phyloP scores from a whole-genome alignment of 2,113 vertebrate genomes.

The Scomber japonicus region DNA sequence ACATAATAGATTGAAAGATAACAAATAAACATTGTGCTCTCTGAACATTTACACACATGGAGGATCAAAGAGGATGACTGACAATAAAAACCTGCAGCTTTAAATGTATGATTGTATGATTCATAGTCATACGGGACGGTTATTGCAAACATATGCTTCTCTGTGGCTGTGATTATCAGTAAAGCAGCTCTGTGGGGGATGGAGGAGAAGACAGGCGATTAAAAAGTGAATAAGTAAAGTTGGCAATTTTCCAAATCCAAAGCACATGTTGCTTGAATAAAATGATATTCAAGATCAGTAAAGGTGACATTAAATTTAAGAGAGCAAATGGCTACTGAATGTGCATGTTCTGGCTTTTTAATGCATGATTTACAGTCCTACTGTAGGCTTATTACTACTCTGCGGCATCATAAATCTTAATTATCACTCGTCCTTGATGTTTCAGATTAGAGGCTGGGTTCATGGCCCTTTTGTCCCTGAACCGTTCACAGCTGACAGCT shows the following conservation, averaged over 20 bases:
- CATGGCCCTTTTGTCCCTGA: conserved; percentile 26
- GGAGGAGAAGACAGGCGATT: conserved; percentile 34
- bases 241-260: conserved; percentile 39
- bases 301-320: conserved; percentile 39
- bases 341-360: not conserved
- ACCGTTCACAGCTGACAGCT: conserved; percentile 27
- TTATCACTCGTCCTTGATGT: conserved; percentile 53
- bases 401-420: conserved; percentile 54
- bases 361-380: conserved; percentile 39
- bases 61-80: conserved; percentile 31
- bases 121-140: conserved; percentile 37
- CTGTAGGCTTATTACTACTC: conserved; percentile 20
- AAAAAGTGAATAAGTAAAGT: conserved; percentile 47
- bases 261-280: conserved; percentile 33
- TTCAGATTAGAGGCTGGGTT: conserved; percentile 41
- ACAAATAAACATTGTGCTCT: not conserved
- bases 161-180: conserved; percentile 45
- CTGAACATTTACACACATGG: not conserved
- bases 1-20: not conserved
- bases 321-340: conserved; percentile 11
- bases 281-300: conserved; percentile 32
- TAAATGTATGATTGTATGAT: conserved; percentile 47
- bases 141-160: conserved; percentile 64
- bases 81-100: conserved; percentile 22
- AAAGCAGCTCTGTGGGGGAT: conserved; percentile 5